Percentiles rank a stretch among this genome's conserved stretches.
Conservation (phyloP, 53 echinoderm and acorn worm species). For the Glandiceps talaboti region DNA sequence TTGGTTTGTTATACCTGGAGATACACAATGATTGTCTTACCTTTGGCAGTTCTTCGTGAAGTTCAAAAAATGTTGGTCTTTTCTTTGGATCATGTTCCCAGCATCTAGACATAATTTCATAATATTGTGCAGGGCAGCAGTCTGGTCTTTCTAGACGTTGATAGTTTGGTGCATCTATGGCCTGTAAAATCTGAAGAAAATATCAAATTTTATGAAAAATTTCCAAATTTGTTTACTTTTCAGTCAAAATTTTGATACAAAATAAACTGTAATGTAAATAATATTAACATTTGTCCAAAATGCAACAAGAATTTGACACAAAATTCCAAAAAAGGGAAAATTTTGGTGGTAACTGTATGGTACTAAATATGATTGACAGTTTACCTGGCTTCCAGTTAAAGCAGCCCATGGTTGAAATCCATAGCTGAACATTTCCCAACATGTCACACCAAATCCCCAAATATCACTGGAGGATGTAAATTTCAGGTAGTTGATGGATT, state of each 20-base stretch:
- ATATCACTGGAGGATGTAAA: constrained; percentile 96
- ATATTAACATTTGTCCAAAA: no score
- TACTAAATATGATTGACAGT: no score
- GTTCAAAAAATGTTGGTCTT: constrained; percentile 67
- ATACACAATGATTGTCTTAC: constrained; percentile 15
- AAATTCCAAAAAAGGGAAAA: no score
- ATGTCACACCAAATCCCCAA: constrained; percentile 93
- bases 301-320: no score
- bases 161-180: constrained; percentile 84
- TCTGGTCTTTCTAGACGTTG: constrained; percentile 73
- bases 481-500: constrained; percentile 88
- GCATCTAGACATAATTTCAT: constrained; percentile 70
- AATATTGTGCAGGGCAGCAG: constrained; percentile 62
- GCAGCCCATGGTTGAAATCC: constrained; percentile 81
- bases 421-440: constrained; percentile 96
- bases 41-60: constrained; percentile 68
- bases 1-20: no score
- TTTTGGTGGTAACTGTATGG: no score
- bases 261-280: no score
- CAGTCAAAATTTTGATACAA: no score
- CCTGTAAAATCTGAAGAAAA: constrained; percentile 58
- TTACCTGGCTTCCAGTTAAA: constrained; percentile 85
- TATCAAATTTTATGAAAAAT: no score
- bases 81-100: constrained; percentile 79
- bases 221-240: no score